phyloP scores from a whole-genome alignment of 2,797 vertebrate species.

The Protosalanx chinensis region DNA sequence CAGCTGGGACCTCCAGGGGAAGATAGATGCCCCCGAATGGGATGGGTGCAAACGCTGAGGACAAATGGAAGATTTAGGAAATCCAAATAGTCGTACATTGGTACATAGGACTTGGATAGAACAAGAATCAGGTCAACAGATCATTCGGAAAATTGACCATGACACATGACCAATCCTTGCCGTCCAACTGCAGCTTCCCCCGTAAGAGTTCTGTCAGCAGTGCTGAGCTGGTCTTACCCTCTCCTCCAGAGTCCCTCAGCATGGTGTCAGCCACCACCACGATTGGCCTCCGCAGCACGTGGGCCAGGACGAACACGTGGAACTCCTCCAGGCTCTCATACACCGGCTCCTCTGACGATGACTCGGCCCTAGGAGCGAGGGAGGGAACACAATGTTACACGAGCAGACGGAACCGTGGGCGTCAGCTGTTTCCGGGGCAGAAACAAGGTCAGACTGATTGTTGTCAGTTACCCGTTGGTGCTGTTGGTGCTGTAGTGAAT shows the following conservation, averaged over 20 bases:
- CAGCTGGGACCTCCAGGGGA: slow-evolving; percentile 88
- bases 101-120: too few species aligned
- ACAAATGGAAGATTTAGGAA: slow-evolving; percentile 1
- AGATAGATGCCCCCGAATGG: slow-evolving; percentile 96
- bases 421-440: too few species aligned
- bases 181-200: too few species aligned
- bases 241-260: slow-evolving; percentile 94
- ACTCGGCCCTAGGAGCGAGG: slow-evolving; percentile 74
- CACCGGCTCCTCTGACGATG: slow-evolving; percentile 88
- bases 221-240: slow-evolving; percentile 72
- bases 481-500: slow-evolving; percentile 88
- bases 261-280: slow-evolving; percentile 98
- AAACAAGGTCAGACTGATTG: slow-evolving; percentile 48
- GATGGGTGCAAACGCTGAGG: slow-evolving; percentile 91
- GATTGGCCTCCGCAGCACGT: slow-evolving; percentile 88
- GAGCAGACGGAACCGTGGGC: too few species aligned
- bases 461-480: slow-evolving; percentile 68
- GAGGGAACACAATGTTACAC: too few species aligned
- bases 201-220: background rate
- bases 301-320: slow-evolving; percentile 93
- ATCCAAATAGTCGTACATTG: background rate
- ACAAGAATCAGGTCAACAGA: too few species aligned
- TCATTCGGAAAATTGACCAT: too few species aligned
- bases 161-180: too few species aligned
- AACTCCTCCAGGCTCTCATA: slow-evolving; percentile 98